Evolutionary conservation across 2,888 invertebrate genomes (phyloP).

Genomic region (Nowickia ferox): DNA sequence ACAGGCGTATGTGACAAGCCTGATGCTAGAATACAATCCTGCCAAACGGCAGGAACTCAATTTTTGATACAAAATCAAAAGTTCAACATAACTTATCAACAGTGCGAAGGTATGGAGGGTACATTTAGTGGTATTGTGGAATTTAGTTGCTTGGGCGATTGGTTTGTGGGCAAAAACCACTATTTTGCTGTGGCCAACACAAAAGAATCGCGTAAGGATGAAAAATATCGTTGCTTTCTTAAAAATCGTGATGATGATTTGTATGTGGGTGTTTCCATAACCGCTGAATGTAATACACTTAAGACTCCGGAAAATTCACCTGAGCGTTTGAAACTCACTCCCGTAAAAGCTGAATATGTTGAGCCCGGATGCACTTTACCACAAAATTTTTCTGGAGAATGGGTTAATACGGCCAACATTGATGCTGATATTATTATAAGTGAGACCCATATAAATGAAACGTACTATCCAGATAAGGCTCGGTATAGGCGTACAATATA

Average conservation of each 20-base stretch:
- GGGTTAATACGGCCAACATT: constrained; percentile 98
- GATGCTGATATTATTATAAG: constrained; percentile 97
- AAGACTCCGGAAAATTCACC: constrained; percentile 97
- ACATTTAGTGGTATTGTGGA: constrained; percentile 96
- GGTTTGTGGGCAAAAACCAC: constrained; percentile 98
- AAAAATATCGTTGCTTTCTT: constrained; percentile 96
- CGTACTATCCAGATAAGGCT: constrained; percentile 96
- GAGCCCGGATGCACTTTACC: constrained; percentile 96
- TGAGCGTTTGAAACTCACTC: constrained; percentile 92
- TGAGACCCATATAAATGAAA: constrained; percentile 98
- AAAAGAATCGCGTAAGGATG: constrained; percentile 96
- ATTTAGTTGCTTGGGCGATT: constrained; percentile 96
- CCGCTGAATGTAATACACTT: constrained; percentile 95
- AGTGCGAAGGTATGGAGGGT: constrained; percentile 94
- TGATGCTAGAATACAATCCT: constrained; percentile 95
- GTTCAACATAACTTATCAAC: constrained; percentile 96
- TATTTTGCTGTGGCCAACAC: constrained; percentile 99
- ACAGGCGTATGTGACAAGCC: constrained; percentile 95
- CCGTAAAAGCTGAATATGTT: constrained; percentile 94
- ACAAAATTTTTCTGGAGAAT: constrained; percentile 96
- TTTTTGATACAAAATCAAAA: constrained; percentile 98
- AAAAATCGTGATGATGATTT: constrained; percentile 97
- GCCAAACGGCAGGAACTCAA: constrained; percentile 97
- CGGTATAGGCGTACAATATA: constrained; percentile 94
- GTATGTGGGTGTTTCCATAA: constrained; percentile 95